phyloP scores from a whole-genome alignment of 2,888 invertebrate genomes.

The Drosophila meridionalis region DNA sequence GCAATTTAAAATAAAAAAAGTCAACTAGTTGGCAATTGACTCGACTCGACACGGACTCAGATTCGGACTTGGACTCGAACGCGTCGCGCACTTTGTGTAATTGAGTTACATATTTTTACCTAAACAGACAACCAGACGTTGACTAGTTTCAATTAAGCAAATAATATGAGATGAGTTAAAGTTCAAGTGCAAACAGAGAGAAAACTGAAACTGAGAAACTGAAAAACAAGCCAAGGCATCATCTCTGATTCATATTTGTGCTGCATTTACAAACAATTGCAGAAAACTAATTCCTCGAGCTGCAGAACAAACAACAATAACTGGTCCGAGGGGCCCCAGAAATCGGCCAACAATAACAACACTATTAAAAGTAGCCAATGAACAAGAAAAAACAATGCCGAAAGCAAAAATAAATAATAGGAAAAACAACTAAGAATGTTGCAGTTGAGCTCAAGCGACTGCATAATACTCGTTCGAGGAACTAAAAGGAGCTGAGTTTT shows the following conservation, averaged over 20 bases:
- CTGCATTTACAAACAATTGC: slow-evolving; percentile 39
- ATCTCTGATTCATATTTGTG: slow-evolving; percentile 39
- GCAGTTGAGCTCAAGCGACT: background rate
- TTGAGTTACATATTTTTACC: slow-evolving; percentile 70
- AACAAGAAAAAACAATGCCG: slow-evolving; percentile 36
- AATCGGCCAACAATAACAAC: slow-evolving; percentile 70
- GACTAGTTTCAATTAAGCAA: slow-evolving; percentile 82
- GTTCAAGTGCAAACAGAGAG: slow-evolving; percentile 66
- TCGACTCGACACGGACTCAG: slow-evolving; percentile 11
- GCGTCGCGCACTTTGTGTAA: slow-evolving; percentile 46
- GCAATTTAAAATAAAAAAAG: slow-evolving; percentile 7
- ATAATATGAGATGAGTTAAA: slow-evolving; percentile 78
- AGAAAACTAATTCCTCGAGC: slow-evolving; percentile 40
- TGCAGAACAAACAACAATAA: slow-evolving; percentile 27
- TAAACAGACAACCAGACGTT: slow-evolving; percentile 42
- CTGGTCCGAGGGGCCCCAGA: slow-evolving; percentile 33
- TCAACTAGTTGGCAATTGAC: slow-evolving; percentile 50
- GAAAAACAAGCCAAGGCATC: slow-evolving; percentile 24
- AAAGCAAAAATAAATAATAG: slow-evolving; percentile 21
- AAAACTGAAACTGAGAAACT: slow-evolving; percentile 5
- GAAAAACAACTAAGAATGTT: slow-evolving; percentile 12
- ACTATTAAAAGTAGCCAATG: slow-evolving; percentile 65
- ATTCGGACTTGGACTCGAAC: background rate
- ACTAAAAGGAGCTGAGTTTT: background rate
- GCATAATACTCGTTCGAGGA: background rate